These are phyloP conservation scores for Zaprionus africanus DNA, from an alignment of 1,140 invertebrate genomes.

Conservation along the genomic window DNA sequence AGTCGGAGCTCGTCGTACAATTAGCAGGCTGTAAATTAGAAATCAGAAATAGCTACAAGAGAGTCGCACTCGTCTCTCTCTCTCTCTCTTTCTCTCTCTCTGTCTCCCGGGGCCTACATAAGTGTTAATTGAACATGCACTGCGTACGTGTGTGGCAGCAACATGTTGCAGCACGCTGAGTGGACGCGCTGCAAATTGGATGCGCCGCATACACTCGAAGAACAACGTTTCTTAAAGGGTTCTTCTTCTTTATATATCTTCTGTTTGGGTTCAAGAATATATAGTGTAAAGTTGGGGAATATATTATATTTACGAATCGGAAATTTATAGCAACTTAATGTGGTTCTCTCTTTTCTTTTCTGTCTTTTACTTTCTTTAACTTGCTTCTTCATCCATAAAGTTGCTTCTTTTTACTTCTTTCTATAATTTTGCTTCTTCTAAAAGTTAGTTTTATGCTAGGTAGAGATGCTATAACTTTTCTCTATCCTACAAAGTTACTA, in stretches of 20 bases:
- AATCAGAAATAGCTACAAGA: slow-evolving; percentile 56
- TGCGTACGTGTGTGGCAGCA: slow-evolving; percentile 36
- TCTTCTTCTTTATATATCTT: neutral
- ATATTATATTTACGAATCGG: no score
- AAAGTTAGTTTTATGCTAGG: no score
- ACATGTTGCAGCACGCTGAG: slow-evolving; percentile 21
- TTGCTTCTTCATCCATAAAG: no score
- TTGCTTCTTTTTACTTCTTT: no score
- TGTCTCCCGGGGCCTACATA: slow-evolving; percentile 47
- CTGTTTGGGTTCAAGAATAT: neutral
- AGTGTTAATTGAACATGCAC: slow-evolving; percentile 76
- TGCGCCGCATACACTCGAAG: neutral
- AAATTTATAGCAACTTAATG: no score
- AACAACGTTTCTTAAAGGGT: neutral
- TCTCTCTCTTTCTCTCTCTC: slow-evolving; percentile 5
- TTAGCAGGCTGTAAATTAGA: slow-evolving; percentile 76
- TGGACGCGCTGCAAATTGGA: slow-evolving; percentile 11
- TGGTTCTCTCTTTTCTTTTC: no score
- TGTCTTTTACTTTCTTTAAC: no score
- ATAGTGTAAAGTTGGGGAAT: neutral
- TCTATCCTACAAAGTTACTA: no score
- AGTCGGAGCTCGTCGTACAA: slow-evolving; percentile 55
- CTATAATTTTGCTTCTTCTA: no score
- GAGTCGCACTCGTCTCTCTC: neutral
- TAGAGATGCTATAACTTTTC: no score